These are phyloP conservation scores for Callosobruchus maculatus DNA, from an alignment of 2,888 invertebrate genomes.

Conservation along the genomic window DNA sequence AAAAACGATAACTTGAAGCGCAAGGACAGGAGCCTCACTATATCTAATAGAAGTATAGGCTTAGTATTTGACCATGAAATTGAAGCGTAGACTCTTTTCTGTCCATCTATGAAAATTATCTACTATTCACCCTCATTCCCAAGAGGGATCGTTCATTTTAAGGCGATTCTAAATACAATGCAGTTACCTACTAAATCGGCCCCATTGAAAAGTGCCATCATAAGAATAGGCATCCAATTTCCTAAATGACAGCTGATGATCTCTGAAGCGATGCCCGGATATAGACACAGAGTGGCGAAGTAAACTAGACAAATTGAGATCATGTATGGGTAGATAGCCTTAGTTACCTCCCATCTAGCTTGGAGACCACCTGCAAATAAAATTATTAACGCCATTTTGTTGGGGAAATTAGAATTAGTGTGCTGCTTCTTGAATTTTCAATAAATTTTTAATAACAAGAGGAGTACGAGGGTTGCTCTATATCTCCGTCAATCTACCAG, in stretches of 20 bases:
- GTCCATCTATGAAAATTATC: too few relatives aligned
- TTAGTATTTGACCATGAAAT: too few relatives aligned
- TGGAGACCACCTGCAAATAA: slow-evolving; percentile 60
- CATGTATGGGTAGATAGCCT: slow-evolving; percentile 87
- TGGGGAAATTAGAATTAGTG: neutral
- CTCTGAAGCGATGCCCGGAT: slow-evolving; percentile 88
- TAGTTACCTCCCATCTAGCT: slow-evolving; percentile 77
- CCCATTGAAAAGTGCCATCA: slow-evolving; percentile 86
- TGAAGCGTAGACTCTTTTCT: too few relatives aligned
- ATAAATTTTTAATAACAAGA: too few relatives aligned
- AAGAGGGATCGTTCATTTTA: too few relatives aligned
- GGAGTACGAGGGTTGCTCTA: too few relatives aligned
- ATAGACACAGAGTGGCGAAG: slow-evolving; percentile 83
- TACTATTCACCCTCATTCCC: too few relatives aligned
- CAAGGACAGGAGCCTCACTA: too few relatives aligned
- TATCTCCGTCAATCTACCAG: too few relatives aligned
- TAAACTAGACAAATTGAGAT: slow-evolving; percentile 83
- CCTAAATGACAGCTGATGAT: slow-evolving; percentile 78
- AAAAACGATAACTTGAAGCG: too few relatives aligned
- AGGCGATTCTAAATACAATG: too few relatives aligned
- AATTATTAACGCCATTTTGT: slow-evolving; percentile 1
- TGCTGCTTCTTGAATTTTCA: neutral
- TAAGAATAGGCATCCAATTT: slow-evolving; percentile 87
- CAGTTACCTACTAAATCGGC: slow-evolving; percentile 73
- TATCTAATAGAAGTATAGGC: too few relatives aligned